Conservation (phyloP, 2,797 vertebrate genomes). For the Mallotus villosus region DNA sequence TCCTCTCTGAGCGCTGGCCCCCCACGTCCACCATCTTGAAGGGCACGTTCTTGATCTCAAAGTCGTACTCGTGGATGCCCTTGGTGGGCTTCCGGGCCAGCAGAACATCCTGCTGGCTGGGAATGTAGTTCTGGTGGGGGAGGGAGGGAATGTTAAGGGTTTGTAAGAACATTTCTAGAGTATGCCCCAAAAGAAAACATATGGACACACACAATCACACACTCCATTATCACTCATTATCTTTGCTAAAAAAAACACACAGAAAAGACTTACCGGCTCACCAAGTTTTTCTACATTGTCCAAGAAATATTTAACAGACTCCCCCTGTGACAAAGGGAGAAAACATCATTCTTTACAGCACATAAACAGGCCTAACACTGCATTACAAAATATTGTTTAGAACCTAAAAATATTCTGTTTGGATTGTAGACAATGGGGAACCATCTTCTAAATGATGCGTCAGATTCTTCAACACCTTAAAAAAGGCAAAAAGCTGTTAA, state of each 20-base stretch:
- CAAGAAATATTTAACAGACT: constrained; percentile 99
- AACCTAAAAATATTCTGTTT: neutral
- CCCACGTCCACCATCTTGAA: constrained; percentile 99
- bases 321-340: constrained; percentile 79
- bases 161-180: neutral
- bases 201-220: constrained; percentile 18
- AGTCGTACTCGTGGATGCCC: constrained; percentile 96
- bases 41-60: constrained; percentile 96
- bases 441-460: neutral
- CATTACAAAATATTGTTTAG: neutral
- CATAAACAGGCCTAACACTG: neutral
- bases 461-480: constrained; percentile 2
- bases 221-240: neutral
- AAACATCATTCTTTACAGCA: neutral
- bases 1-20: constrained; percentile 91
- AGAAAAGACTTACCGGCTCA: constrained; percentile 82
- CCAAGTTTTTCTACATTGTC: constrained; percentile 98
- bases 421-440: neutral
- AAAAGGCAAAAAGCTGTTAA: neutral
- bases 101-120: constrained; percentile 92
- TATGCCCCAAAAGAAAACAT: neutral
- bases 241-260: constrained; percentile 11
- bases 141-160: too few species aligned
- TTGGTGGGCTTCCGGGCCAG: constrained; percentile 95
- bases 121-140: constrained; percentile 83